Evolutionary conservation across 30 jellyfish, hydroid and myxozoan genomes (phyloP).

Genomic region (Hydra vulgaris): DNA sequence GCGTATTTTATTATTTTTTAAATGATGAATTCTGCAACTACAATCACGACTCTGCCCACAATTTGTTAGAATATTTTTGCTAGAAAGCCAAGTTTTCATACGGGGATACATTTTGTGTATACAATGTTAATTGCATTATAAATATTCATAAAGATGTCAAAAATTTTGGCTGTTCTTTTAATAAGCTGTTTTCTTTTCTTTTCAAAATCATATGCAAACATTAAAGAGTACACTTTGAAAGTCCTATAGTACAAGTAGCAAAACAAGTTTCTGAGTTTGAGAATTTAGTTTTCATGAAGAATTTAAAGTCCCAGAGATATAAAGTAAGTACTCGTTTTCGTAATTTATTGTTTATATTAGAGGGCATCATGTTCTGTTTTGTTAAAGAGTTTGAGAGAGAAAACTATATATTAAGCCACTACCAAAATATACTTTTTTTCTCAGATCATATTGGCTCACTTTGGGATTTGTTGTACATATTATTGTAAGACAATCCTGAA

Average conservation of each 20-base stretch:
- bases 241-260: slow-evolving; percentile 13
- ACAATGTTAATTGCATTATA: slow-evolving; percentile 31
- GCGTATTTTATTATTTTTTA: slow-evolving; percentile 21
- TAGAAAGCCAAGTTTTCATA: slow-evolving; percentile 18
- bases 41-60: slow-evolving; percentile 28
- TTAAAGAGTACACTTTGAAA: slow-evolving; percentile 1
- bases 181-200: slow-evolving; percentile 17
- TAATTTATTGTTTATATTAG: background rate
- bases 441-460: too few species aligned
- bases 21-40: slow-evolving; percentile 1
- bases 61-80: slow-evolving; percentile 27
- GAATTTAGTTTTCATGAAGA: background rate
- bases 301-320: background rate
- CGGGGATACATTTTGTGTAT: slow-evolving; percentile 31
- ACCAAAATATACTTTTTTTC: too few species aligned
- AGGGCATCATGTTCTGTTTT: background rate
- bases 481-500: too few species aligned
- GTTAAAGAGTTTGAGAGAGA: background rate
- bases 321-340: background rate
- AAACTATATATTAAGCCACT: too few species aligned
- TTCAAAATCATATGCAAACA: slow-evolving; percentile 5
- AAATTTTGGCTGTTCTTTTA: slow-evolving; percentile 11
- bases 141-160: slow-evolving; percentile 26
- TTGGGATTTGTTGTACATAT: too few species aligned
- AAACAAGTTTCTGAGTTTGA: background rate